Base-by-base conservation (phyloP, 2,888 invertebrate genomes). In the Brachyptera putata region DNA sequence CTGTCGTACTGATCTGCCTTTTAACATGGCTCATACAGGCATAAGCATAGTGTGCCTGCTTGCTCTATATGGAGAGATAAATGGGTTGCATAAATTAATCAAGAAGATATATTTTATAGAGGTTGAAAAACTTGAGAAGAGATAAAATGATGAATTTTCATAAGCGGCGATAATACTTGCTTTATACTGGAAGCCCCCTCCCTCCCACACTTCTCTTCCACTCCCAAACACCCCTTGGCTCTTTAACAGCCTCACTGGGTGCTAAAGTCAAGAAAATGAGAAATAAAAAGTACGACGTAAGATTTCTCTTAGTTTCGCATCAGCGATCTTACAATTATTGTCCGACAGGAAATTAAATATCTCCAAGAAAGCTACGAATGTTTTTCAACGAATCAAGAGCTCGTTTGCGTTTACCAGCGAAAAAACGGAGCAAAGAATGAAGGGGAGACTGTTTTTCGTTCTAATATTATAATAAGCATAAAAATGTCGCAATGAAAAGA, bases 101-200 rank as follows among this genome's bases (percentile, higher is more conserved):
- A 65, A 58, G 57, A 62, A 60, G 58, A 39, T 58, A 46, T n/a
- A n/a, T n/a, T n/a, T n/a, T n/a, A n/a, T n/a, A 39, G 41, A 58
- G 36, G 24, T 46, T 34, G 7, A 30, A n/a, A 16, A 30, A 18
- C 53, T 53, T 34, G 59, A 62, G n/a, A 43, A 63, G 53, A 63
- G 61, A 61, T 61, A 61, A 61, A 61, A 59, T 60, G 64, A 64
- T 65, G 65, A 65, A 65, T 65, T 65, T 65, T 65, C 64, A 65
- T 65, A 65, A 64, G 60, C 63, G 36, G 56, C 39, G 63, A 60
- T 59, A 63, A 63, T 57, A 58, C 61, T 59, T 50, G 55, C 55
- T 58, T 61, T 53, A 21, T 2, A 16, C 21, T 30, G n/a, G 1
- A n/a, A 30, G n/a, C 30, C 25, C 57, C 36, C 37, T 11, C 49